Evolutionary conservation across 2,113 vertebrate genomes (phyloP).

Genomic region (Progne subis): DNA sequence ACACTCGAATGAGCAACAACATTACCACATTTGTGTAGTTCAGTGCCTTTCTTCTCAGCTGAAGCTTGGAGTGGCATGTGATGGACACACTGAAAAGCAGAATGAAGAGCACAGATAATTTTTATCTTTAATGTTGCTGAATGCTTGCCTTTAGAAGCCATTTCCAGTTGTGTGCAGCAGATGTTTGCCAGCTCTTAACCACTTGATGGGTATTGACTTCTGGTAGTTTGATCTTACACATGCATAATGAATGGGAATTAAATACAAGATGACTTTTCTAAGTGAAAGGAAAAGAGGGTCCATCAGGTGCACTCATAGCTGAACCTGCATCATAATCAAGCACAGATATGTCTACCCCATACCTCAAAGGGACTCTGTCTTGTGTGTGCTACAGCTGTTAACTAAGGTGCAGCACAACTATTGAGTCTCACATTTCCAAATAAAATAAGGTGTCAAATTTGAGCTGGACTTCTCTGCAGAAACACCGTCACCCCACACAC

Average conservation of each 20-base stretch:
- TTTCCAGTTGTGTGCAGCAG: not conserved
- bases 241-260: not conserved
- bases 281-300: not conserved
- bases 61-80: not conserved
- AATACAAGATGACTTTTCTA: not conserved
- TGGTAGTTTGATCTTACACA: not conserved
- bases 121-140: not conserved
- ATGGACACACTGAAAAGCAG: not conserved
- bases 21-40: not conserved
- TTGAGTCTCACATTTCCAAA: not conserved
- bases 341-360: not conserved
- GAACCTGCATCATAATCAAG: not conserved
- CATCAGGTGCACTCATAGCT: not conserved
- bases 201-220: not conserved
- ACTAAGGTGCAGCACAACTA: not conserved
- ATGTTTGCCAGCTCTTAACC: not conserved
- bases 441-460: not conserved
- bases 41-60: not conserved
- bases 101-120: not conserved
- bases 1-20: not conserved
- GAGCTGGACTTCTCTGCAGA: not conserved
- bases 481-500: not conserved
- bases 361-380: not conserved
- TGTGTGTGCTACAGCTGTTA: not conserved
- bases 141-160: not conserved